Evolutionary conservation across 2,113 vertebrate genomes (phyloP).

Genomic region (Todiramphus saurophagus): DNA sequence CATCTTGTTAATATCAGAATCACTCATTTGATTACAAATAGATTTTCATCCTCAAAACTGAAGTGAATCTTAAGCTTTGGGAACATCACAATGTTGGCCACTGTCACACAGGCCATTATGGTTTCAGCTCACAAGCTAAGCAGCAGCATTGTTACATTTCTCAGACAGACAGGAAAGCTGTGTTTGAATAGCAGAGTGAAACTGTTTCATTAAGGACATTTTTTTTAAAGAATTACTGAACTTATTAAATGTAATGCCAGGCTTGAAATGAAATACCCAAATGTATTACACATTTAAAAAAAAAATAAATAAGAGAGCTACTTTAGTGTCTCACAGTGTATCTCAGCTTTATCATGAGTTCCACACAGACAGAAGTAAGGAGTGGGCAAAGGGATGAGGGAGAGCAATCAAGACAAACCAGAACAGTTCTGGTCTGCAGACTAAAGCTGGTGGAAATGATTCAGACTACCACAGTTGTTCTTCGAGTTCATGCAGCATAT

Average conservation of each 20-base stretch:
- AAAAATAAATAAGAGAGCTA: too few relatives aligned
- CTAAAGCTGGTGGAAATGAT: not conserved
- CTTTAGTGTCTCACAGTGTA: not conserved
- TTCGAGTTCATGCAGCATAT: not conserved
- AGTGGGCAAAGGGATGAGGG: not conserved
- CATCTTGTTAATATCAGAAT: conserved; percentile 17
- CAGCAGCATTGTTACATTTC: not conserved
- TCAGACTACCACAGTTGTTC: not conserved
- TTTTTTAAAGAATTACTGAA: conserved; percentile 45
- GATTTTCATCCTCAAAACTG: not conserved
- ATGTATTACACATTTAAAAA: not conserved
- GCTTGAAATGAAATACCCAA: conserved; percentile 61
- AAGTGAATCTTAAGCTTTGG: conserved; percentile 13
- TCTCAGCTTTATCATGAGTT: not conserved
- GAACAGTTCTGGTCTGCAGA: not conserved
- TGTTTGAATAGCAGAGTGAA: conserved; percentile 2
- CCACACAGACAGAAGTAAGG: not conserved
- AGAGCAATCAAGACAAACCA: not conserved
- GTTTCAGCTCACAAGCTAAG: not conserved
- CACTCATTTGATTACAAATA: conserved; percentile 19
- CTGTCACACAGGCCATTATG: not conserved
- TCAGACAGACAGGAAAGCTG: not conserved
- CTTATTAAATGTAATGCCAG: conserved; percentile 38
- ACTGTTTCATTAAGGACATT: not conserved
- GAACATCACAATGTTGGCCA: not conserved